These are phyloP conservation scores for Brassicogethes aeneus DNA, from an alignment of 2,888 invertebrate genomes.

Conservation along the genomic window DNA sequence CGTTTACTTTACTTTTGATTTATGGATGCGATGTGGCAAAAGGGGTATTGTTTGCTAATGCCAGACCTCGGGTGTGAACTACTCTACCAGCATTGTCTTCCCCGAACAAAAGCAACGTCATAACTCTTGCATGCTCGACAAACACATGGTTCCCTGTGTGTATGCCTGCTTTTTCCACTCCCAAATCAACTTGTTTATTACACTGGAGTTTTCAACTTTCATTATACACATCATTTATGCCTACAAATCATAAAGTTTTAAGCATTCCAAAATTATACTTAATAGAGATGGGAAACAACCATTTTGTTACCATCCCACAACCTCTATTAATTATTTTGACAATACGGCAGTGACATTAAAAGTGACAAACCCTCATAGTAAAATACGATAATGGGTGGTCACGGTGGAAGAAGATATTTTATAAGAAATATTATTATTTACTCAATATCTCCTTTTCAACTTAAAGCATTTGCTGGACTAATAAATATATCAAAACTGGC, in stretches of 20 bases:
- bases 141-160: constrained; percentile 19
- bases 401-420: too few relatives aligned
- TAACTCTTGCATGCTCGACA: constrained; percentile 33
- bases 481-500: too few relatives aligned
- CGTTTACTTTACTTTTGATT: constrained; percentile 27
- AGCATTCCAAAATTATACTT: not conserved
- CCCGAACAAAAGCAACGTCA: constrained; percentile 33
- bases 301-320: too few relatives aligned
- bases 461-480: too few relatives aligned
- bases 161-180: not conserved
- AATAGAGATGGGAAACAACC: not conserved
- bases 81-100: constrained; percentile 33
- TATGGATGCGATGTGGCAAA: constrained; percentile 29
- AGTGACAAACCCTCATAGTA: too few relatives aligned
- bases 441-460: too few relatives aligned
- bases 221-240: constrained; percentile 1
- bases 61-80: constrained; percentile 34
- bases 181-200: not conserved
- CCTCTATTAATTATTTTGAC: too few relatives aligned
- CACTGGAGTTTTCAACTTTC: constrained; percentile 1
- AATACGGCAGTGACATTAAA: too few relatives aligned
- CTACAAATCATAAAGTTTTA: not conserved
- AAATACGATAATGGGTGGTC: too few relatives aligned
- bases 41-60: constrained; percentile 35
- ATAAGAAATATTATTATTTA: too few relatives aligned